Conservation (phyloP, 2,888 invertebrate species). For the Lasioglossum calceatum region DNA sequence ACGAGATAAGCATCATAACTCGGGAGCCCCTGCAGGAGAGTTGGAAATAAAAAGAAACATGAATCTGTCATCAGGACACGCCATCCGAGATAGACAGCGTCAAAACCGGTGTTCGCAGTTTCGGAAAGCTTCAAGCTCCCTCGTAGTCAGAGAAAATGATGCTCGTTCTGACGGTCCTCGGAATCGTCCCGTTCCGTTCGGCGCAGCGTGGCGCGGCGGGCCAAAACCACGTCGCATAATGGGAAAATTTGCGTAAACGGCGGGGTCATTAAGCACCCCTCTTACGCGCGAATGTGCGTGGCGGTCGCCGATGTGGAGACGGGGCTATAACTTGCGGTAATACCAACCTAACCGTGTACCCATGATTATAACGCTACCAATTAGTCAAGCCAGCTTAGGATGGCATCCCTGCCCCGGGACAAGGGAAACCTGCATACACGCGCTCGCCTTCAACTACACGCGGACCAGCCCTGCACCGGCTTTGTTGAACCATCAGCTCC, state of each 20-base stretch:
- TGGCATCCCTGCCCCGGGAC: constrained; percentile 79
- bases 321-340: constrained; percentile 84
- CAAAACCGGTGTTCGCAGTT: constrained; percentile 46
- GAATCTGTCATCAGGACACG: not conserved
- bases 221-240: constrained; percentile 83
- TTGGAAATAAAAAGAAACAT: not conserved
- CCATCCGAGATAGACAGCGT: constrained; percentile 5
- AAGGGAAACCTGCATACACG: constrained; percentile 62
- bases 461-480: not conserved
- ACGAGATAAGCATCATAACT: not conserved
- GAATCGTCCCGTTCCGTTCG: constrained; percentile 78
- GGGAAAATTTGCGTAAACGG: constrained; percentile 85
- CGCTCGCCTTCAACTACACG: constrained; percentile 24
- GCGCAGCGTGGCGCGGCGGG: constrained; percentile 74
- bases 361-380: constrained; percentile 84
- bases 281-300: constrained; percentile 74
- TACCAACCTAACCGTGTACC: constrained; percentile 84
- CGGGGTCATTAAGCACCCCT: constrained; percentile 82
- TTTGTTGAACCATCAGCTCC: constrained; percentile 44
- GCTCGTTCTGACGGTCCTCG: constrained; percentile 66
- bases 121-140: constrained; percentile 48
- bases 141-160: constrained; percentile 64
- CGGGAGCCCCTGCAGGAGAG: no score
- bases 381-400: constrained; percentile 84
- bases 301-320: constrained; percentile 72